Evolutionary conservation across 2,888 invertebrate genomes (phyloP), one percentile per base, ranked within the genome.

Genomic region (Phortica magna): DNA sequence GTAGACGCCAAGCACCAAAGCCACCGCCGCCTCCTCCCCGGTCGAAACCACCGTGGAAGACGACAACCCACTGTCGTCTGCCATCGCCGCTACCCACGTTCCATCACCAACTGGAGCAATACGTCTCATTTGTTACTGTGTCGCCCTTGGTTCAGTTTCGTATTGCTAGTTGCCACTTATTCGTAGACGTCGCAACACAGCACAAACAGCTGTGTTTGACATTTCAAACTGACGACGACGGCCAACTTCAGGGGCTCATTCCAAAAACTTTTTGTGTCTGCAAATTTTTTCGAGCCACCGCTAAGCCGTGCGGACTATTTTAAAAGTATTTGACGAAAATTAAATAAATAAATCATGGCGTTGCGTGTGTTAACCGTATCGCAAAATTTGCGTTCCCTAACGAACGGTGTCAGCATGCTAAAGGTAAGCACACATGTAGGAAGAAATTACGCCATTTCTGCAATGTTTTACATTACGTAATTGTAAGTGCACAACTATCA

Each of bases 341-440:
- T 78, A 48, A 82, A 79, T 65, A 48, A 80, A 82, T 17, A 79
- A 88, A 88, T 79, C 79, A 92, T 92, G 92, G 92, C 92, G 83
- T 89, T 91, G 86, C 91, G 92, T 83, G 91, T 92, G 76, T 84
- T 92, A 77, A 83, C 84, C 80, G 84, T 90, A 83, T 89, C 92
- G 79, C 90, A 90, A 76, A 90, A 89, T 81, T 80, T 92, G 81
- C 90, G 91, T 73, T 82, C 89, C 53, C 82, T 91, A n/a, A 81
- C 89, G 72, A 90, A 89, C 73, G 89, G 90, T 80, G 85, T 86
- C 73, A 87, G 86, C 78, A 75, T 91, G 31, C 83, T 91, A 65
- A 91, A 91, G 89, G 92, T 92, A 88, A 89, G 78, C 48, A 7
- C 41, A n/a, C 42, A 0, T n/a, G 53, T 64, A 31, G 59, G 17